Evolutionary conservation across 1,140 invertebrate species (phyloP).

Genomic region (Epicauta chinensis): DNA sequence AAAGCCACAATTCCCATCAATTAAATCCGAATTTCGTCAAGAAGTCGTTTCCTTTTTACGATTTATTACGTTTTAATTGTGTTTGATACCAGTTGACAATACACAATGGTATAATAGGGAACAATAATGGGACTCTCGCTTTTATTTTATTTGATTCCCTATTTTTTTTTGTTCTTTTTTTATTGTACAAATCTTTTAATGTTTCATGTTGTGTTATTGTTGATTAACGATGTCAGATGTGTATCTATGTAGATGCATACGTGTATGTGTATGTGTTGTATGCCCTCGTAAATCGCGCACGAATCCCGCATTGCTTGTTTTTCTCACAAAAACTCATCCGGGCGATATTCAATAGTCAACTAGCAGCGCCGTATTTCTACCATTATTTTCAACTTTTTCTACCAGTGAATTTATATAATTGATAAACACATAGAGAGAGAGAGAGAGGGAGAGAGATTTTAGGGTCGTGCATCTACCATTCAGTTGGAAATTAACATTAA

Average conservation of each 20-base stretch:
- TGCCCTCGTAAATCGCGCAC: constrained; percentile 29
- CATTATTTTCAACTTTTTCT: constrained; percentile 3
- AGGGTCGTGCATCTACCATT: no score
- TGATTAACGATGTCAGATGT: constrained; percentile 26
- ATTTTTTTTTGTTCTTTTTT: background rate
- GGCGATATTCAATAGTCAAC: background rate
- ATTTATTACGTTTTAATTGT: constrained; percentile 33
- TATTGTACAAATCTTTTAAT: constrained; percentile 16
- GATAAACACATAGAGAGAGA: no score
- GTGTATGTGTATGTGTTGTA: background rate
- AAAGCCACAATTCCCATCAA: no score
- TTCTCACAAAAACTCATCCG: constrained; percentile 27
- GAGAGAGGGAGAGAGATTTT: no score
- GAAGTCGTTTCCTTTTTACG: constrained; percentile 27
- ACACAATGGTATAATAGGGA: background rate
- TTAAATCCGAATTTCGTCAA: constrained; percentile 14
- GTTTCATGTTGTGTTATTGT: constrained; percentile 16
- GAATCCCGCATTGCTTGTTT: constrained; percentile 28
- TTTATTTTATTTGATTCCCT: background rate
- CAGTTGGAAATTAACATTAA: no score
- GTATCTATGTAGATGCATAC: background rate
- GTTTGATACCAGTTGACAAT: constrained; percentile 14
- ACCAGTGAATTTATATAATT: background rate
- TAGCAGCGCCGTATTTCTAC: background rate
- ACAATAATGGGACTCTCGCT: constrained; percentile 2